Evolutionary conservation across 2,797 vertebrate genomes (phyloP).

Genomic region (Pangasius sanitwongsei): DNA sequence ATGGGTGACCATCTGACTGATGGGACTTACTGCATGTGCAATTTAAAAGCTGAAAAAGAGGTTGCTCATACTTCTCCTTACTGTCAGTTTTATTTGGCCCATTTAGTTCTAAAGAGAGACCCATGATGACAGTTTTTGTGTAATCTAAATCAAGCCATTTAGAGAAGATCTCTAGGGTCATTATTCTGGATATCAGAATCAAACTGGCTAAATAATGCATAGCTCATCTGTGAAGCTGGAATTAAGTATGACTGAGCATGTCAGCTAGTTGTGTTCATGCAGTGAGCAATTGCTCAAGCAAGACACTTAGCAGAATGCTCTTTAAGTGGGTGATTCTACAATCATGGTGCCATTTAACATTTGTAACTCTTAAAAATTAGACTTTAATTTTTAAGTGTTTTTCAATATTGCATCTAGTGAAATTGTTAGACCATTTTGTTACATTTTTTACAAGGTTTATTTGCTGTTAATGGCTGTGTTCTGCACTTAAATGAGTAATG

Average conservation of each 20-base stretch:
- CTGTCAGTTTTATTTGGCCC: neutral
- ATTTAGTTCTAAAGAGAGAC: neutral
- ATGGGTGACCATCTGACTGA: neutral
- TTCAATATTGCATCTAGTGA: neutral
- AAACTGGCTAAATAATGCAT: slow-evolving; percentile 38
- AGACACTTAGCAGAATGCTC: neutral
- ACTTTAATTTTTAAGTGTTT: neutral
- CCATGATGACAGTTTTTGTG: neutral
- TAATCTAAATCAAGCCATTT: slow-evolving; percentile 18
- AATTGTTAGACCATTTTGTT: neutral
- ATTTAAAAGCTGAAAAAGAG: neutral
- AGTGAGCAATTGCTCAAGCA: slow-evolving; percentile 9
- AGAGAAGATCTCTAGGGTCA: neutral
- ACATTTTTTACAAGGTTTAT: neutral
- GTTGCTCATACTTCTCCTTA: no score
- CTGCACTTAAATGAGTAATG: neutral
- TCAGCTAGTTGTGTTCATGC: slow-evolving; percentile 32
- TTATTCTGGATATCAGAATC: slow-evolving; percentile 38
- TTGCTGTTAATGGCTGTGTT: neutral
- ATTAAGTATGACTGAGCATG: slow-evolving; percentile 15
- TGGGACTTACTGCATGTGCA: neutral
- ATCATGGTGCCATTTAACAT: neutral
- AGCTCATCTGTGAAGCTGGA: slow-evolving; percentile 39
- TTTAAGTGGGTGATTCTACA: neutral
- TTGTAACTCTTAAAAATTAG: neutral